Conservation (phyloP, 2,113 vertebrate species). For the Pseudorectes ferrugineus region DNA sequence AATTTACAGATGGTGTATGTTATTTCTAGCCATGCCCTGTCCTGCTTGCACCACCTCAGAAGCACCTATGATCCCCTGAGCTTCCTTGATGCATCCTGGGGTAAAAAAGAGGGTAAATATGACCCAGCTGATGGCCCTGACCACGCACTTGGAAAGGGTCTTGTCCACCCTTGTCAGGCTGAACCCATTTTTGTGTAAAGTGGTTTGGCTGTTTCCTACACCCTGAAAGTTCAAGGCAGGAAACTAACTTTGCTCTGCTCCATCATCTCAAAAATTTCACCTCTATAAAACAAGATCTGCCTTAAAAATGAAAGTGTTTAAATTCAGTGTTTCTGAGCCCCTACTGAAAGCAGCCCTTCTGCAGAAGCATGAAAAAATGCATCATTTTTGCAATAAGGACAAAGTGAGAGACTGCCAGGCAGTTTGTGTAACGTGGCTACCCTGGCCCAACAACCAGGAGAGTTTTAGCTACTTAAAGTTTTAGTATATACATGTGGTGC, state of each 20-base stretch:
- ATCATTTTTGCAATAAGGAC: background rate
- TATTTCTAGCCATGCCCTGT: background rate
- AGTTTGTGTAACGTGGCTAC: accelerated
- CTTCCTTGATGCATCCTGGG: background rate
- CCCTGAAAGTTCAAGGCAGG: background rate
- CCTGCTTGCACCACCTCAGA: background rate
- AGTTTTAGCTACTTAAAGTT: background rate
- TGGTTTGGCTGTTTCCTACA: accelerated
- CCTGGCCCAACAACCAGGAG: background rate
- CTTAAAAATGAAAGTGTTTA: background rate
- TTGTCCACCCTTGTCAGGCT: accelerated
- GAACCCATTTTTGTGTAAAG: background rate
- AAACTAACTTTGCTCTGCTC: background rate
- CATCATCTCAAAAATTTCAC: background rate
- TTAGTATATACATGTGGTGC: background rate
- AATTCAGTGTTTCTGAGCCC: background rate
- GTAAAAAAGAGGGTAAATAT: background rate
- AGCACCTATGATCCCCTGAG: background rate
- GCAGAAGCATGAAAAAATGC: background rate
- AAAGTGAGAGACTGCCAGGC: background rate
- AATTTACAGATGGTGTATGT: background rate
- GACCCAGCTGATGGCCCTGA: background rate
- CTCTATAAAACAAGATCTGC: background rate
- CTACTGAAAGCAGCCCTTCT: background rate
- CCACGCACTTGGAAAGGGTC: background rate